phyloP scores from a whole-genome alignment of 2,113 vertebrate species.

The Bos javanicus region DNA sequence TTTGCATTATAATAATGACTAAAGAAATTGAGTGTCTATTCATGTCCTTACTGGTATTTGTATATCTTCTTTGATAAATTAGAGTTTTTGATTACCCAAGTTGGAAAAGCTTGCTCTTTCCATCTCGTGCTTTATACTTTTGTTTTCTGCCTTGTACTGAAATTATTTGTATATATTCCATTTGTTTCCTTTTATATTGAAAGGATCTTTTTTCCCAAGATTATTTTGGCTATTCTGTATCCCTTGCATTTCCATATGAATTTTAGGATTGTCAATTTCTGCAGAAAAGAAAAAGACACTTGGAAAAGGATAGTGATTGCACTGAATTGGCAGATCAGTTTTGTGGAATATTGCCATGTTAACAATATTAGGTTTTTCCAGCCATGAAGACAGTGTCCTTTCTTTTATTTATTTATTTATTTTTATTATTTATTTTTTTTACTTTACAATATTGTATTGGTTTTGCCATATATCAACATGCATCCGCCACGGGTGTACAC shows the following conservation, averaged over 20 bases:
- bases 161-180: neutral
- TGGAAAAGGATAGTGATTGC: neutral
- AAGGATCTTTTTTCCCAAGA: neutral
- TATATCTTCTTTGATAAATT: neutral
- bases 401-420: no score
- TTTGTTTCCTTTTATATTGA: neutral
- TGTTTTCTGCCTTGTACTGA: neutral
- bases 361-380: neutral
- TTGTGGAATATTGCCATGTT: neutral
- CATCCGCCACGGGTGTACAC: no score
- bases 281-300: neutral
- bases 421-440: no score
- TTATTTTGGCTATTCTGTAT: neutral
- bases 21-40: neutral
- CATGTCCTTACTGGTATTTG: neutral
- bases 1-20: neutral
- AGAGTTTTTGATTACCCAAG: neutral
- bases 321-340: neutral
- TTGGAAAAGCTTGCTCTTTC: neutral
- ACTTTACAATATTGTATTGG: no score
- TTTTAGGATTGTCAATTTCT: neutral
- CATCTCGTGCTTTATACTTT: neutral
- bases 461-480: no score
- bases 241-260: neutral
- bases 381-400: neutral